phyloP scores from a whole-genome alignment of 2,888 invertebrate species.

The Trichopoda pennipes region DNA sequence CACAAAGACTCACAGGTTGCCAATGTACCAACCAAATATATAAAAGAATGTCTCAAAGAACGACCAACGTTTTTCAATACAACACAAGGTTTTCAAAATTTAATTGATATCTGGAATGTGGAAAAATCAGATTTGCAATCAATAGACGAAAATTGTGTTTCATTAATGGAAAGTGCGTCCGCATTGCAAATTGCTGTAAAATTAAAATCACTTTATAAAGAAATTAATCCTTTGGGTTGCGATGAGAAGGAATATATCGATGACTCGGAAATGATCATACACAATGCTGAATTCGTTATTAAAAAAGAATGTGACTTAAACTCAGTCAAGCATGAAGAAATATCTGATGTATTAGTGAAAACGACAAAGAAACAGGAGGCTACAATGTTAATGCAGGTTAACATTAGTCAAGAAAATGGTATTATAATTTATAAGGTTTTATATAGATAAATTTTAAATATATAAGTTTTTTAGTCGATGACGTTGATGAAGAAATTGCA shows the following conservation, averaged over 20 bases:
- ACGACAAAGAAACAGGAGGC: not conserved
- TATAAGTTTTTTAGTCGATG: too few relatives aligned
- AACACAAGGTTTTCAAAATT: conserved; percentile 74
- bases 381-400: not conserved
- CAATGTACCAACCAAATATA: conserved; percentile 20
- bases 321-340: not conserved
- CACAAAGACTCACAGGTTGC: conserved; percentile 6
- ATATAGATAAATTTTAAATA: not conserved
- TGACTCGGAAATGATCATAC: conserved; percentile 52
- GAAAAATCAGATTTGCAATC: conserved; percentile 71
- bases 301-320: conserved; percentile 19
- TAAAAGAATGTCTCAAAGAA: conserved; percentile 72
- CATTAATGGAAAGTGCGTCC: conserved; percentile 72
- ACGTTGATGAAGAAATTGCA: too few relatives aligned
- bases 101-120: conserved; percentile 76
- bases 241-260: conserved; percentile 43
- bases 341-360: not conserved
- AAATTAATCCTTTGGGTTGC: conserved; percentile 38
- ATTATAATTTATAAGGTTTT: not conserved
- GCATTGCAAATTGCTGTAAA: conserved; percentile 72
- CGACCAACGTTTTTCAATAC: conserved; percentile 72
- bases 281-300: conserved; percentile 31
- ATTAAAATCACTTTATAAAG: conserved; percentile 68
- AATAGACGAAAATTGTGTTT: conserved; percentile 69
- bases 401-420: conserved; percentile 7